Evolutionary conservation across 1,140 invertebrate species (phyloP).

Genomic region (Drosophila grimshawi): DNA sequence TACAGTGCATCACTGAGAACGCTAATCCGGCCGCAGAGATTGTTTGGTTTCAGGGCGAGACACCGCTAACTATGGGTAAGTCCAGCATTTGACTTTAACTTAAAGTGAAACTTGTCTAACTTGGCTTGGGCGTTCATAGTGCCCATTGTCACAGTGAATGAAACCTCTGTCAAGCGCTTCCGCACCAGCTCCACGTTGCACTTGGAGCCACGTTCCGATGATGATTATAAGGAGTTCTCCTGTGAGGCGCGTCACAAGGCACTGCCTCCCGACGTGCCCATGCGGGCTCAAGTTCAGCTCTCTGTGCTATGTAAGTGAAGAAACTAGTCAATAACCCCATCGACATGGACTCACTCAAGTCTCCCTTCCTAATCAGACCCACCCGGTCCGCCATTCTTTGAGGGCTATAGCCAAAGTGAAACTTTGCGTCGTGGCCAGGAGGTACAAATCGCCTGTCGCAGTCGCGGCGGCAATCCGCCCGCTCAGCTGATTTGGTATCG

Average conservation of each 20-base stretch:
- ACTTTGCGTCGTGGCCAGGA: slow-evolving; percentile 94
- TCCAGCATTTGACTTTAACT: not conserved
- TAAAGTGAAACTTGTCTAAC: not conserved
- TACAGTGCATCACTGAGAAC: slow-evolving; percentile 93
- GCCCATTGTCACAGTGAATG: slow-evolving; percentile 86
- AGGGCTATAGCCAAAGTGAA: slow-evolving; percentile 95
- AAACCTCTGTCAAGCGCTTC: slow-evolving; percentile 84
- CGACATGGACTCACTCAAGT: slow-evolving; percentile 1
- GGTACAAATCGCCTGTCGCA: slow-evolving; percentile 94
- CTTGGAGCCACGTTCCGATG: slow-evolving; percentile 92
- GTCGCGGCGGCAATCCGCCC: slow-evolving; percentile 97
- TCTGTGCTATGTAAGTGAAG: slow-evolving; percentile 94
- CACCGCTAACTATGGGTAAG: slow-evolving; percentile 90
- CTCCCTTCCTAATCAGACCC: slow-evolving; percentile 89
- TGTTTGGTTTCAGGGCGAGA: slow-evolving; percentile 93
- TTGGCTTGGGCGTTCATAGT: slow-evolving; percentile 81
- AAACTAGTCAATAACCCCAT: not conserved
- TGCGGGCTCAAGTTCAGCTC: slow-evolving; percentile 91
- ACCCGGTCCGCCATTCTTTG: slow-evolving; percentile 95
- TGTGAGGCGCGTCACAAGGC: slow-evolving; percentile 95
- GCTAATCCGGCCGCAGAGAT: slow-evolving; percentile 94
- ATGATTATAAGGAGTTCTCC: slow-evolving; percentile 94
- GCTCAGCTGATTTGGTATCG: slow-evolving; percentile 97
- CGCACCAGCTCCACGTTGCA: slow-evolving; percentile 86
- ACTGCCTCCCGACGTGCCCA: slow-evolving; percentile 89